Evolutionary conservation across 2,797 vertebrate genomes (phyloP), one percentile per base, ranked within the genome.

Genomic region (Crocodylus rhombifer): DNA sequence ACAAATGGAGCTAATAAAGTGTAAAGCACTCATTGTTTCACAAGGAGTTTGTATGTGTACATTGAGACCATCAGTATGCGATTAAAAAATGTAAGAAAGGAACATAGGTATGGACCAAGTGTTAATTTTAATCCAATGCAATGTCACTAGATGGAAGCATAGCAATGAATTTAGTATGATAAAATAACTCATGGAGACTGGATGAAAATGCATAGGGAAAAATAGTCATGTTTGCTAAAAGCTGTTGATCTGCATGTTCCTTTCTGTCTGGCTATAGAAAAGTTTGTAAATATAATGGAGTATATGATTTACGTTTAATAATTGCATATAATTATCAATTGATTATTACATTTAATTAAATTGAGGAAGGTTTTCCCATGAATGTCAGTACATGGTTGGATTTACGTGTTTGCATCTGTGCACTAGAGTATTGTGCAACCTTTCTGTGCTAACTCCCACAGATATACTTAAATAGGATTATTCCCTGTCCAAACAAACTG

Each of bases 1-100:
- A 84, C 26, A 86, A 95, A 91, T 77, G 56, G 65, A 81, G 57
- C 23, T 94, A 93, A 94, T 84, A 95, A 97, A 86, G 73, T 63
- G 78, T 65, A 89, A 69, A 84, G 64, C 64, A 57, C 92, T 94
- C 85, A 42, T 78, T 88, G 89, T 89, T 94, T 57, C 7, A 1
- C 4, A 2, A 83, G 42, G 56, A 71, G 89, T 80, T 91, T 33
- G 56, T 80, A 3, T 93, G 82, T 28, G 4, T 51, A 51, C 80
- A 55, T 88, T 87, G 28, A 25, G 77, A 25, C 69, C 15, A 64
- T 85, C 78, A 67, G 62, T 55, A 7, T 58, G 91, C 95, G 69
- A 64, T 94, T 94, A 51, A 92, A 87, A 65, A 82, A 33, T 84
- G 17, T 87, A 92, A 87, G 51, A 80, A 80, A 33, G 33, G 65